Evolutionary conservation across 1,140 invertebrate genomes (phyloP), one percentile per base, ranked within the genome.

Genomic region (Drosophila melanogaster): DNA sequence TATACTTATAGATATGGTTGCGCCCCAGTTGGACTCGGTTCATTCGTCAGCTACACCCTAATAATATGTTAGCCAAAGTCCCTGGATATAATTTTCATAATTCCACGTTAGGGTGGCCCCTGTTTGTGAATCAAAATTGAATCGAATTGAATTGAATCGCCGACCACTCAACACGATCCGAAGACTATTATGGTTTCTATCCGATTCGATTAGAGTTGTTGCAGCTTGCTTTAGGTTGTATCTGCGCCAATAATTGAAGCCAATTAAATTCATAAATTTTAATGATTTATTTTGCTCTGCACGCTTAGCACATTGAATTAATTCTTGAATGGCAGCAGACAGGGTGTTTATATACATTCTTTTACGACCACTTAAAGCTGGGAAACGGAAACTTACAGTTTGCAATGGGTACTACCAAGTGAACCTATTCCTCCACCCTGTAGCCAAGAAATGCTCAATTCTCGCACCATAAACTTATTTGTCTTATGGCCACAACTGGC

Each of bases 221-320:
- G 55, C 38, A 54, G 80, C 55, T 85, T 74, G 67, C 62, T 67
- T 74, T 49, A 77, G 60, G 65, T 79, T 87, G 76, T 86, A 86
- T 86, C 81, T 81, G 61, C 61, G 47, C 75, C 71, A 79, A 74
- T 87, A 89, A 87, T 89, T 84, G 79, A 77, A 79, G 80, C 49
- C 84, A 89, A 87, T 87, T 89, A 87, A 87, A 84, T 84, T 84
- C 83, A 87, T 87, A 87, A 89, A 84, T 89, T 87, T 83, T 87
- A 89, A 87, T 87, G 83, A 89, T 87, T 87, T 87, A 87, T 89
- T 87, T 87, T 60, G 57, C 67, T 58, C 46, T 73, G 81, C 81
- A 73, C 77, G 66, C 84, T 79, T 66, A 76, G 66, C 47, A 66
- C 50, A 76, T 61, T 75, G 69, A 57, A 79, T 86, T 76, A 79